phyloP scores from a whole-genome alignment of 2,888 invertebrate genomes.

The Theodoxus fluviatilis region DNA sequence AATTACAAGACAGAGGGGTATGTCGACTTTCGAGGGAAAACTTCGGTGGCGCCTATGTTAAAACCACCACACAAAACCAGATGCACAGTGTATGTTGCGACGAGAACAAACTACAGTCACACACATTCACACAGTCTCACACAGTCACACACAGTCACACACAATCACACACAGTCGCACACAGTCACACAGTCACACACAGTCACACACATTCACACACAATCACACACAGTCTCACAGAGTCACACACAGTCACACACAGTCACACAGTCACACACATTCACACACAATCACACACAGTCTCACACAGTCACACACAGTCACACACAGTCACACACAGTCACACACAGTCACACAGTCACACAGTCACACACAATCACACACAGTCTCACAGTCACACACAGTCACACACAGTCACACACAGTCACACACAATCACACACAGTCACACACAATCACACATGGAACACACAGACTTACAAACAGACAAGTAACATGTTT shows the following conservation, averaged over 20 bases:
- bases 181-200: slow-evolving; percentile 1
- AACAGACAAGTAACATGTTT: too few species aligned
- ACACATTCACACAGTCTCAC: neutral
- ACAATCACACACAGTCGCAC: neutral
- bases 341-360: neutral
- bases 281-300: slow-evolving; percentile 11
- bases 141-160: slow-evolving; percentile 1
- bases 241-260: slow-evolving; percentile 12
- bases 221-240: slow-evolving; percentile 8
- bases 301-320: slow-evolving; percentile 1
- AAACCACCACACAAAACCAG: too few species aligned
- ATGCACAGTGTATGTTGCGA: neutral
- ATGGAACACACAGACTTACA: too few species aligned
- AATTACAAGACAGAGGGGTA: too few species aligned
- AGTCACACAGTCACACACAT: slow-evolving; percentile 8
- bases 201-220: neutral
- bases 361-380: neutral
- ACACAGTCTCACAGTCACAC: neutral
- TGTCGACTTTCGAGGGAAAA: too few species aligned
- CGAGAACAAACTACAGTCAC: neutral
- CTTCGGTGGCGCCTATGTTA: too few species aligned
- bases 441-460: too few species aligned
- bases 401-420: neutral
- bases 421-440: neutral
- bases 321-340: neutral